Evolutionary conservation across 2,888 invertebrate genomes (phyloP), one percentile per base, ranked within the genome.

Genomic region (Acleris sparsana): DNA sequence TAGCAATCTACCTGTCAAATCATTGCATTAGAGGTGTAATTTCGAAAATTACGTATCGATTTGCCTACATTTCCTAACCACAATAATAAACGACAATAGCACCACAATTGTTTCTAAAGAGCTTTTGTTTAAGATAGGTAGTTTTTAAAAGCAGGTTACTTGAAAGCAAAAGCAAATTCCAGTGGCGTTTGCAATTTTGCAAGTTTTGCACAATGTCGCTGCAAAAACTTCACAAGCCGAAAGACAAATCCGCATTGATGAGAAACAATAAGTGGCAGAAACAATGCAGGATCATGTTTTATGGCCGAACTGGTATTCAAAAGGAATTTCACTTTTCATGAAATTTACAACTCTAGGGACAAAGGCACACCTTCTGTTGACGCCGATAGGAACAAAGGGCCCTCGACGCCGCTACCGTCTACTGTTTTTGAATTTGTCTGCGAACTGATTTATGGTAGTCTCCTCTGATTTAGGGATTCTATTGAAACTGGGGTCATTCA

Each of bases 281-380:
- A 92, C 92, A 92, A 92, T 89, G 80, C 85, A 74, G 83, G 78
- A 86, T 90, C 88, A 91, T 72, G 72, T 66, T 91, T 91, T 92
- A 92, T 92, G 89, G 82, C 77, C 84, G 83, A 86, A 86, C 79
- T 82, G 86, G 88, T 82, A 84, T 91, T 92, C 90, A 88, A 89
- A 89, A 91, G 92, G 92, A 92, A 92, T 92, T 92, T 92, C 92
- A 92, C 92, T 92, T 92, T 92, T 92, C 92, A 90, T 88, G 89
- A 91, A 92, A 92, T 92, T 92, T 92, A 91, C 92, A 92, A 92
- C 90, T 88, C 78, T 74, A 74, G 82, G 84, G 90, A 91, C 90
- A 92, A 87, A 83, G 87, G 82, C 83, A 86, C 90, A 92, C 92
- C 92, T 92, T 92, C 91, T 92, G 92, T 92, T 57, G 57, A 89